A percentile compares a stretch with the other conserved stretches of the same genome.
Conservation (phyloP, 2,797 vertebrate species). For the Scyliorhinus canicula region DNA sequence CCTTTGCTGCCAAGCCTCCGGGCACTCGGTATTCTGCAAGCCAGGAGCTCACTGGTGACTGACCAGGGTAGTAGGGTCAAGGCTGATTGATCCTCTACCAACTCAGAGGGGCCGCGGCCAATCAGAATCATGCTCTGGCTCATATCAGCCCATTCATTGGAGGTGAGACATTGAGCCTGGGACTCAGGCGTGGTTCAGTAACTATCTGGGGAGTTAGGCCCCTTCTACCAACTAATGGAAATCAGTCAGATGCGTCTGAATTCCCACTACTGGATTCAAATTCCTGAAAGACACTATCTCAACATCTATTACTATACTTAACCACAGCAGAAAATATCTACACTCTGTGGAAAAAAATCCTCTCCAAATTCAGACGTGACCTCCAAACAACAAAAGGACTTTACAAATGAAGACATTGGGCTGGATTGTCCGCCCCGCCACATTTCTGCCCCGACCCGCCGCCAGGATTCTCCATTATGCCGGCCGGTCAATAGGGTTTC, state of each 20-base stretch:
- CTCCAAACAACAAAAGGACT: neutral
- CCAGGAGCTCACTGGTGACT: neutral
- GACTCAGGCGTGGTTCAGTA: neutral
- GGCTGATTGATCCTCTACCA: neutral
- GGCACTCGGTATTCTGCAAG: neutral
- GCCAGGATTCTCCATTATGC: no score
- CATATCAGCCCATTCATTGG: neutral
- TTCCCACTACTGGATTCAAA: neutral
- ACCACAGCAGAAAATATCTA: neutral
- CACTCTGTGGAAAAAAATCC: neutral
- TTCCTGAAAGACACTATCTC: neutral
- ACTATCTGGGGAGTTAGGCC: neutral
- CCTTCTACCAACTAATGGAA: neutral
- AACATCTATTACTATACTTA: neutral
- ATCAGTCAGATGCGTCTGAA: neutral
- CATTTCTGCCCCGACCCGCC: no score
- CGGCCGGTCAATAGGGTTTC: no score
- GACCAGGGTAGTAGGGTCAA: no score
- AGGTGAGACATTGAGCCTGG: neutral
- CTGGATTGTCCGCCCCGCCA: no score
- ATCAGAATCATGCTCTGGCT: neutral
- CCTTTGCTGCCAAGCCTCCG: neutral
- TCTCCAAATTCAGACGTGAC: neutral
- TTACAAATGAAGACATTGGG: neutral
- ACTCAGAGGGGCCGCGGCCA: neutral